Evolutionary conservation across 2,113 vertebrate species (phyloP).

Genomic region (Pelecanus crispus): DNA sequence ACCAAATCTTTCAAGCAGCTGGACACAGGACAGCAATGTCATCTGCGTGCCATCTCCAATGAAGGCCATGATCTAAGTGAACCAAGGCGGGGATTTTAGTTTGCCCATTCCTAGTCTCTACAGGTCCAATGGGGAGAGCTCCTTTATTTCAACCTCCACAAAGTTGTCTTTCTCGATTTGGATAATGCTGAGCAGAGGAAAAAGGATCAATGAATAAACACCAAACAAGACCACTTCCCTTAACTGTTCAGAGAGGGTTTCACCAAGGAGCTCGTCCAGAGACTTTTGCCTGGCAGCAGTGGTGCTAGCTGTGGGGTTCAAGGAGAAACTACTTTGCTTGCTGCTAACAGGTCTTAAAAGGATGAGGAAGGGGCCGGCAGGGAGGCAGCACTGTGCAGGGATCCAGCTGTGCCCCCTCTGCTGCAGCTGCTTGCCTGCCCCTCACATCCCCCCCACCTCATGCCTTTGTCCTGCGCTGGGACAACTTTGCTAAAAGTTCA

Average conservation of each 20-base stretch:
- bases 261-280: not conserved
- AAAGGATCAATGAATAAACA: not conserved
- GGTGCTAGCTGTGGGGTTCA: not conserved
- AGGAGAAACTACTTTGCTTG: not conserved
- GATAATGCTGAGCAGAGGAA: not conserved
- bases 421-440: not conserved
- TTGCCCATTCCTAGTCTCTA: not conserved
- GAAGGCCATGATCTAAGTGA: not conserved
- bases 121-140: not conserved
- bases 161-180: not conserved
- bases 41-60: not conserved
- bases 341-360: not conserved
- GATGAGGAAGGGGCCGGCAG: not conserved
- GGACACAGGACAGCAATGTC: not conserved
- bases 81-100: not conserved
- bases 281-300: not conserved
- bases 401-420: not conserved
- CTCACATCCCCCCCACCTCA: fast-evolving
- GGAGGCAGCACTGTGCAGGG: not conserved
- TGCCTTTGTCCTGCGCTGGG: not conserved
- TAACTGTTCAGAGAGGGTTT: not conserved
- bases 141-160: not conserved
- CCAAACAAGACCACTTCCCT: not conserved
- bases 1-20: not conserved
- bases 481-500: not conserved